Base-by-base conservation (phyloP, 2,113 vertebrate species). In the Euleptes europaea region DNA sequence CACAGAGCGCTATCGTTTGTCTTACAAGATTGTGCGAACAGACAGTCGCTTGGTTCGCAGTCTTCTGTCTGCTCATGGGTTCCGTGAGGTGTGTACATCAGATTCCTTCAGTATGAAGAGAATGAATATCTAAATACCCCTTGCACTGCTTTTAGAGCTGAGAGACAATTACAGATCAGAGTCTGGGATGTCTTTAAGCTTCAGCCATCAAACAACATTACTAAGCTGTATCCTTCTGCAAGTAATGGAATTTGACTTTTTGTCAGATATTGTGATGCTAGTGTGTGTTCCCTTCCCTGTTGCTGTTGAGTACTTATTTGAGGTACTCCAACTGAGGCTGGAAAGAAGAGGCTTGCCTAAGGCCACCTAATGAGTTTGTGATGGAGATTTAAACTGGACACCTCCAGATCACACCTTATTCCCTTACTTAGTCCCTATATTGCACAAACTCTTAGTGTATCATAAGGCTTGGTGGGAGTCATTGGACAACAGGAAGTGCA, bases 21-120 rank as follows among this genome's bases (percentile, higher is more conserved):
- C 98, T 91, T 99, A 98, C 89, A 99, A 99, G 95, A 99, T 99
- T 72, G 97, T 99, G 49, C 97, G 97, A 82, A 99, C 99, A 7
- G 98, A 99, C 92, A 99, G 98, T 94, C 97, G 98, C 17, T 96
- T 99, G 90, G 98, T 99, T 12, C 97, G 98, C 82, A 97, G 96
- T 93, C 96, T 99, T 88, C 97, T 99, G 80, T 87, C 96, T 91
- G 98, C 97, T 89, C 99, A 99, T 90, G 98, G 98, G 73, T 99
- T 99, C 95, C 97, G 97, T 83, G 98, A 99, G 97, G 99, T 99
- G 95, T 89, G 92, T 44, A 5, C 78, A 79, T 3, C 0, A 7
- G 51, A 12, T 5, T 35, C 78, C 4, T 49, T 1, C 10, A 57
- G 21, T 40, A 11, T 60, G n/a, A n/a, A 76, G 15, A 23, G 31